Conservation (phyloP, 2,113 vertebrate species). For the Ictalurus furcatus region DNA sequence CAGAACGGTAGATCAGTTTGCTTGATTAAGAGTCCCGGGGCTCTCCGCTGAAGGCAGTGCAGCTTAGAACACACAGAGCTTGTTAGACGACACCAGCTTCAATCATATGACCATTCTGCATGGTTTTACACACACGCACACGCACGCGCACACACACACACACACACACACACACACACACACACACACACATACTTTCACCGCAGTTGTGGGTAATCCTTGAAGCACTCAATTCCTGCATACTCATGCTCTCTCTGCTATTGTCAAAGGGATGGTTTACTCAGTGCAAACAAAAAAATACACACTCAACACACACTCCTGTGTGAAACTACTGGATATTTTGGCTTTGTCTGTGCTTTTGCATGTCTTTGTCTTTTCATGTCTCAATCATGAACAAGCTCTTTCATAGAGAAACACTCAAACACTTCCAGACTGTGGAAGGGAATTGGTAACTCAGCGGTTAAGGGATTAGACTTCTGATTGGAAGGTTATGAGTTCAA, state of each 20-base stretch:
- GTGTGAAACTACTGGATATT: background rate
- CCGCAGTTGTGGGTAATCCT: background rate
- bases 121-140: background rate
- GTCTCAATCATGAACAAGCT: background rate
- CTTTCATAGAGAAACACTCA: background rate
- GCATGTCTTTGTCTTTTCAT: background rate
- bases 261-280: background rate
- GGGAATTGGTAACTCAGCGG: too few species aligned
- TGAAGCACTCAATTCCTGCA: background rate
- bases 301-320: slow-evolving; percentile 3
- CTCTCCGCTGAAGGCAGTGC: slow-evolving; percentile 14
- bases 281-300: background rate
- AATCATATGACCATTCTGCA: slow-evolving; percentile 29
- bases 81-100: slow-evolving; percentile 41
- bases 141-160: slow-evolving; percentile 12
- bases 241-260: background rate
- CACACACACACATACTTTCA: slow-evolving; percentile 6
- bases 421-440: background rate
- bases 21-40: slow-evolving; percentile 29
- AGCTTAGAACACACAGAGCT: slow-evolving; percentile 41
- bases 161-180: slow-evolving; percentile 3
- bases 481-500: too few species aligned
- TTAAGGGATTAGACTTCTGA: too few species aligned
- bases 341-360: background rate
- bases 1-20: slow-evolving; percentile 1